Evolutionary conservation across 2,113 vertebrate genomes (phyloP), one percentile per base, ranked within the genome.

Genomic region (Carassius gibelio): DNA sequence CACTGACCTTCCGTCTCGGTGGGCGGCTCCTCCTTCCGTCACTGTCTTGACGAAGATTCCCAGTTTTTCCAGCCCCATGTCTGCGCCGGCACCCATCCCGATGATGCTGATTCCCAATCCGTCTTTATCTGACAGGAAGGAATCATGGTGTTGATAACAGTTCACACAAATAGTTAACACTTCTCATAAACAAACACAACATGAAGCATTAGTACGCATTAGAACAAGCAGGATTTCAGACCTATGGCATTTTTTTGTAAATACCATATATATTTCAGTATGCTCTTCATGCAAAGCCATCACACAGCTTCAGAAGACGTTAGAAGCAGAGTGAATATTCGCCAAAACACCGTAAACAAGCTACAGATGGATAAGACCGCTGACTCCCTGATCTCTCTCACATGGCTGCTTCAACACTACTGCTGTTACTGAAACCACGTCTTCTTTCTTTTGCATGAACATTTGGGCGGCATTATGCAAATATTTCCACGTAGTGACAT

Each of bases 11-110:
- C 95, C 94, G 0, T 99, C 98, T 86, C 97, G 92, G 88, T 98
- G 97, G 0, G 98, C 98, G 0, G 98, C 97, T 0, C 98, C 98
- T 0, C 96, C 97, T 36, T 98, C 97, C 0, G 97, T 99, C 87
- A 99, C 97, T 0, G 97, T 99, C 94, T 99, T 99, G 78, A 99
- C 97, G 0, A 99, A 99, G 94, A 99, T 99, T 8, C 98, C 98
- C 86, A 99, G 90, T 87, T 99, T 99, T 93, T 99, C 98, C 91
- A 99, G 94, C 59, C 98, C 98, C 97, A 98, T 98, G 89, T 99
- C 98, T 0, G 98, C 98, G 23, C 98, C 98, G 0, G 97, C 98
- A 0, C 98, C 98, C 98, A 99, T 99, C 17, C 98, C 98, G 0
- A 99, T 99, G 90, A 99, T 99, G 89, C 97, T 99, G 94, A 99